A percentile compares a stretch with the other conserved stretches of the same genome.
Conservation (phyloP, 2,797 vertebrate species). For the Acrocephalus scirpaceus region DNA sequence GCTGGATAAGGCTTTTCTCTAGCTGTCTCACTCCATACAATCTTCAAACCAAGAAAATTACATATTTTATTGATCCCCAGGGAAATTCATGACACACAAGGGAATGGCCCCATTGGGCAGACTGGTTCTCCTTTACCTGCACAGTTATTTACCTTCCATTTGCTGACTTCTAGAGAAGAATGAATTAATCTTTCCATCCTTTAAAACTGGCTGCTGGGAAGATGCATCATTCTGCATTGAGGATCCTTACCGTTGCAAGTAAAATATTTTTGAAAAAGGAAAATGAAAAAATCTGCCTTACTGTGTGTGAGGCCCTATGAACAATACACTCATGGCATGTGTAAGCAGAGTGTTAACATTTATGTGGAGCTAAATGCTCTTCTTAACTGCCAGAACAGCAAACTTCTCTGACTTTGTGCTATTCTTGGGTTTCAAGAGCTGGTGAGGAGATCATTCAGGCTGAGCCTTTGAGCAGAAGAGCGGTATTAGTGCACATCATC, state of each 20-base stretch:
- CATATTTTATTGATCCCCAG: neutral
- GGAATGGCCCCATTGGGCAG: neutral
- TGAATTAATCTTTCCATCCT: neutral
- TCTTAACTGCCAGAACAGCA: neutral
- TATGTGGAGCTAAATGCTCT: neutral
- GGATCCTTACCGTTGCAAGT: neutral
- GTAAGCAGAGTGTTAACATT: neutral
- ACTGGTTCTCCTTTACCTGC: neutral
- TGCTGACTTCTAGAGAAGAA: neutral
- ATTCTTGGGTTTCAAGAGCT: constrained; percentile 12
- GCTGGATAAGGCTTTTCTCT: neutral
- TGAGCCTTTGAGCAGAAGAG: neutral
- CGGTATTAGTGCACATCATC: neutral
- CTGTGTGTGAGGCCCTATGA: neutral
- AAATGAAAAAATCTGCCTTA: neutral
- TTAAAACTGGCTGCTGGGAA: neutral
- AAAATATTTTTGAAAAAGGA: neutral
- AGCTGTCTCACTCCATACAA: neutral
- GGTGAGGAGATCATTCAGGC: neutral
- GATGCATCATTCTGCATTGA: neutral
- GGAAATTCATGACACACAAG: neutral
- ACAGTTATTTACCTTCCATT: neutral
- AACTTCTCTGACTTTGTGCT: neutral
- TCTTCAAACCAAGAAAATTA: neutral
- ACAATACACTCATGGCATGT: neutral